phyloP scores from a whole-genome alignment of 2,888 invertebrate species.

The Sphecodes monilicornis region DNA sequence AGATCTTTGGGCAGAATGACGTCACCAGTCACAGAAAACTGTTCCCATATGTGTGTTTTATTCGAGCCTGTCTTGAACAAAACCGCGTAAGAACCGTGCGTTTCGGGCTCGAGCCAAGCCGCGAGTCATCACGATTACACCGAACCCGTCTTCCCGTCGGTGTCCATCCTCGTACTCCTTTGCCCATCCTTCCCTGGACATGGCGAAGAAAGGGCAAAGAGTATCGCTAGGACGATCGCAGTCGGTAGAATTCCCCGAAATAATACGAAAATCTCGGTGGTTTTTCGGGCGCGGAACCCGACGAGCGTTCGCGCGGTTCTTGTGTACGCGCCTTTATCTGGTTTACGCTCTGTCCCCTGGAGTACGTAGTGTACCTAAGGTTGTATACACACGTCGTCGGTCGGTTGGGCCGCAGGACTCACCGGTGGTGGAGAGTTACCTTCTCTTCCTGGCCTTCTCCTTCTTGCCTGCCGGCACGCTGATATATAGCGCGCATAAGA shows the following conservation, averaged over 20 bases:
- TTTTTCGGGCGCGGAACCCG: conserved; percentile 38
- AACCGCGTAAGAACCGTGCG: conserved; percentile 19
- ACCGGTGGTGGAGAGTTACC: conserved; percentile 34
- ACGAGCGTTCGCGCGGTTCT: not conserved
- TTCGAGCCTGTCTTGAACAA: not conserved
- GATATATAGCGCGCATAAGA: conserved; percentile 80
- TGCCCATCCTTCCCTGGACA: conserved; percentile 27
- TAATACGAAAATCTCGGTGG: conserved; percentile 67
- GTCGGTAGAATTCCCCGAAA: conserved; percentile 66
- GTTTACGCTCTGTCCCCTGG: conserved; percentile 20
- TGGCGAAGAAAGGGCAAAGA: conserved; percentile 48
- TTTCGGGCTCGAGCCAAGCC: conserved; percentile 48
- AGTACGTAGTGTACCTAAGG: conserved; percentile 36
- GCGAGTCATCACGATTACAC: conserved; percentile 71
- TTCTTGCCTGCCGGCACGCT: conserved; percentile 67
- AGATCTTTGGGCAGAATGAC: not conserved
- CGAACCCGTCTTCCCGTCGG: conserved; percentile 51
- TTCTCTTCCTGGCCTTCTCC: conserved; percentile 55
- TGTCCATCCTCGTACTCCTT: conserved; percentile 30
- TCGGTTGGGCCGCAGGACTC: conserved; percentile 48
- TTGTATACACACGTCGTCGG: conserved; percentile 45
- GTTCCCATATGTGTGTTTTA: not conserved
- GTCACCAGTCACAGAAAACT: not conserved
- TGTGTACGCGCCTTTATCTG: conserved; percentile 21
- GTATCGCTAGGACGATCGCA: conserved; percentile 66